Base-by-base conservation (phyloP, 23 tunicate genomes). In the Aplidium turbinatum region DNA sequence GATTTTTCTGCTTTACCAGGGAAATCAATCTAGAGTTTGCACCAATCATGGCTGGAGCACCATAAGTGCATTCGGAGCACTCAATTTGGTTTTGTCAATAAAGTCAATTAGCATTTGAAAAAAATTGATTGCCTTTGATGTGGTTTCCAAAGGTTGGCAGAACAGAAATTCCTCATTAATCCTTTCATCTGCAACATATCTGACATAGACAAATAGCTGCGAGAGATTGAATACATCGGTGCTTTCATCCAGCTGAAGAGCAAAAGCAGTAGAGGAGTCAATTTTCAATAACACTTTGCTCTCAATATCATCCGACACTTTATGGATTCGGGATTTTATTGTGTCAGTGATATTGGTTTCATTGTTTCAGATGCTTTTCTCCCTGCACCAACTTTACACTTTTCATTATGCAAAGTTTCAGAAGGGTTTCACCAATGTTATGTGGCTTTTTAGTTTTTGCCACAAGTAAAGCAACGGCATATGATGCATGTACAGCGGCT, bases 381-480 rank as follows among this genome's bases (percentile, higher is more conserved):
- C 80, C 73, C 30, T 65, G 73, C 76, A 75, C 35, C 80, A 75
- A 61, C 73, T 62, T 75, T 31, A n/a, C n/a, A 68, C 75, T n/a
- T 32, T 32, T n/a, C 23, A 42, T 9, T 42, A 9, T 42, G 50
- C 50, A 42, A 62, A 25, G 74, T 16, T 68, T 68, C 18, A 19
- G 64, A 68, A 68, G 51, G 28, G 75, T 62, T 77, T 64, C 57
- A 64, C 75, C 74, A 39, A 64, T 39, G 26, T 56, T 54, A 63
- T 77, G 38, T 66, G 57, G n/a, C 39, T 39, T 68, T 68, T 38
- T 68, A 68, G 26, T 62, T 38, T 68, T 68, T 68, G 25, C 61
- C 35, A 38, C 74, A 68, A 38, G 57, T 62, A 68, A 23, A 38
- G 74, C 74, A 68, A 68, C 39, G 54, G 29, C 74, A 68, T 38